These are phyloP conservation scores for Aplysina aerophoba DNA, from an alignment of 37 sponge, comb jelly and placozoan species.

Conservation along the genomic window DNA sequence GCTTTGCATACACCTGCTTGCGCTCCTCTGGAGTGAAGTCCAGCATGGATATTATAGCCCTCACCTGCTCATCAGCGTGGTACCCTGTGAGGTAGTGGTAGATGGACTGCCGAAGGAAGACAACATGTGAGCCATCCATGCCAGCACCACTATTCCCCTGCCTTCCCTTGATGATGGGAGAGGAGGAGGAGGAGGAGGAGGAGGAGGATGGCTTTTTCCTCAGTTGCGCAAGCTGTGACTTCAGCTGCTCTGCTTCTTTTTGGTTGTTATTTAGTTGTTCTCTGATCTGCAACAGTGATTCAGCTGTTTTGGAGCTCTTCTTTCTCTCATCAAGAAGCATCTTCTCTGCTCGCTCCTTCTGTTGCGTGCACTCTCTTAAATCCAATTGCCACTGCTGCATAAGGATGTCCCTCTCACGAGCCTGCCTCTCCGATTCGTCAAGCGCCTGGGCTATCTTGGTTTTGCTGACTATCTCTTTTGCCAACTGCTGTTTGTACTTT, in stretches of 20 bases:
- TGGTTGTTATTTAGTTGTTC: constrained; percentile 19
- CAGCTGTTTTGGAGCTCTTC: neutral
- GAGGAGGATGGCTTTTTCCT: neutral
- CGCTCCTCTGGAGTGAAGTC: constrained; percentile 74
- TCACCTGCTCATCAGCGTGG: constrained; percentile 75
- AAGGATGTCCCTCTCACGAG: constrained; percentile 54
- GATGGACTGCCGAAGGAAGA: constrained; percentile 69
- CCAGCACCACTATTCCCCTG: constrained; percentile 4
- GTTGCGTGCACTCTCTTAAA: constrained; percentile 46
- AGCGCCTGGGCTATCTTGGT: constrained; percentile 71
- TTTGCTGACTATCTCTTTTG: constrained; percentile 75
- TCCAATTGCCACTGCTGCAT: constrained; percentile 79
- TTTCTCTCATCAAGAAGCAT: constrained; percentile 38
- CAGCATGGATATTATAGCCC: constrained; percentile 75
- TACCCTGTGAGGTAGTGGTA: constrained; percentile 72
- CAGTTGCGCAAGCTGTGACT: constrained; percentile 38
- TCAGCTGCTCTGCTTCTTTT: constrained; percentile 54
- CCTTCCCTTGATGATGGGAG: neutral
- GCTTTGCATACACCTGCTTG: constrained; percentile 67
- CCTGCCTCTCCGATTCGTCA: constrained; percentile 64
- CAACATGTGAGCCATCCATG: constrained; percentile 45
- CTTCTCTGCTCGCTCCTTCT: constrained; percentile 35
- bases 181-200: neutral
- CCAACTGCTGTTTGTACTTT: constrained; percentile 50
- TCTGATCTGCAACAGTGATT: neutral